Evolutionary conservation across 2,888 invertebrate genomes (phyloP), one percentile per base, ranked within the genome.

Genomic region (Hofmannophila pseudospretella): DNA sequence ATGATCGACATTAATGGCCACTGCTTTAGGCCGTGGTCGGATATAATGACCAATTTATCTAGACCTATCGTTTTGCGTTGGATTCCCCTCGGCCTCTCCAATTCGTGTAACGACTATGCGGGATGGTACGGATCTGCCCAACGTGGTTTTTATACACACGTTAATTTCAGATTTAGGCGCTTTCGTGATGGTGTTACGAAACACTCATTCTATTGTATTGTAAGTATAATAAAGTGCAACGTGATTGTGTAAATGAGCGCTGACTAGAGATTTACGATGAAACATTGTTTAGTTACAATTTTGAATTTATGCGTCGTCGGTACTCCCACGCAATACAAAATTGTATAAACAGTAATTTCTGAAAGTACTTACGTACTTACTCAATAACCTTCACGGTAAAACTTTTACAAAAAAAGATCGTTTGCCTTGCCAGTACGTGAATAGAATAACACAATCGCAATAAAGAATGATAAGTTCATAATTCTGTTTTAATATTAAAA

Each of bases 1-100:
- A 85, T 85, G 81, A 85, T 84, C 78, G 72, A 77, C 81, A 75
- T 78, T 84, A 82, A 85, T 80, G 80, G 75, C n/a, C 67, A 70
- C 66, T 73, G 76, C 74, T 79, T 80, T 72, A 66, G 72, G 72
- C 72, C 60, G 51, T 51, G 50, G 57, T 62, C 54, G 54, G 60
- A 61, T 58, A 48, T 39, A 52, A 36, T 39, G 45, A 44, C 82
- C 73, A 74, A 13, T 44, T 8, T 47, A 51, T 13, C 5, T 1
- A 44, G 80, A 71, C 35, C 79, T 57, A 42, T 55, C 38, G 58
- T 57, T 62, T 57, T 54, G 42, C 42, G 56, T 37, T 45, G 39
- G 33, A 39, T 35, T 32, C 41, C 30, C n/a, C 37, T 41, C 41
- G 32, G 35, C 19, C 38, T 32, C 39, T 43, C 42, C 25, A 47